Base-by-base conservation (phyloP, 2,113 vertebrate species). In the Atlantisia rogersi region DNA sequence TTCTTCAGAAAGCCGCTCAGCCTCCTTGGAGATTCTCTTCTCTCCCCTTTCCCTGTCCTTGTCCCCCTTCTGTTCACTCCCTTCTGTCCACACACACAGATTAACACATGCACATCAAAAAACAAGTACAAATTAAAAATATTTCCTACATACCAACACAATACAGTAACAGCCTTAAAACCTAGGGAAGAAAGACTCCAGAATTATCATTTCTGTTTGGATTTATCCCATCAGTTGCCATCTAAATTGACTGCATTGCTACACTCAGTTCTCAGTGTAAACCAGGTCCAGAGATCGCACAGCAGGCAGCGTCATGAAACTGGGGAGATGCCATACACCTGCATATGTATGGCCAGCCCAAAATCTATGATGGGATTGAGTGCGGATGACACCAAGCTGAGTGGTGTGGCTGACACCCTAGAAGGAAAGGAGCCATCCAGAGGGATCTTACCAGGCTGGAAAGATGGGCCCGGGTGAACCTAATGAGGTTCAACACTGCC, bases 1-100 rank as follows among this genome's bases (percentile, higher is more conserved):
- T 52, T 91, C 90, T 64, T 76, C n/a, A 26, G 59, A 95, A 87
- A 94, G 84, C 90, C 92, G 48, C 63, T 95, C 69, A 87, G 82
- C 71, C 76, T 94, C 68, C 70, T 67, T 26, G 4, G 29, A 64
- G 37, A 92, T 62, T 91, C 65, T 89, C 52, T 79, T 40, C 69
- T 52, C 83, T 83, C 64, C 53, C 50, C 89, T 90, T 93, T 79
- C 39, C 67, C 69, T 62, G 81, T 76, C 94, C 93, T 95, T 94
- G 83, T 44, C 29, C 64, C 17, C 15, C 6, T 92, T 81, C 31
- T 62, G 5, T 63, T 93, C 83, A 73, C 10, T 78, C 11, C 31
- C 9, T 56, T 79, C 60, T 48, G 11, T 21, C 78, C 37, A 35
- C 10, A 25, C 6, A 40, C 7, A 31, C 9, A 75, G 32, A 69